Conservation (phyloP, 2,888 invertebrate genomes). For the Himalopsyche japonica region DNA sequence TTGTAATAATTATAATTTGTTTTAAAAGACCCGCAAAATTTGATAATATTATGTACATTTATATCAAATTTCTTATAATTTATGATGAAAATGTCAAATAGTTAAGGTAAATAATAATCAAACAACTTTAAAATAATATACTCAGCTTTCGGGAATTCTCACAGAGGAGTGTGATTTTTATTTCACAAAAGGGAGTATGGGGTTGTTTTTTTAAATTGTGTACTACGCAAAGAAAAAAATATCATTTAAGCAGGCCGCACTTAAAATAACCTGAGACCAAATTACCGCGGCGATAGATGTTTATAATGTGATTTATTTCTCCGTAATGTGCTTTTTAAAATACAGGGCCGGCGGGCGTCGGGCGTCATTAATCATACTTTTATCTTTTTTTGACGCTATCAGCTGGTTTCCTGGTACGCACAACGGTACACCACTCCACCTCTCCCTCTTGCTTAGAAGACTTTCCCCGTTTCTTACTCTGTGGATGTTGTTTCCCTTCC, state of each 20-base stretch:
- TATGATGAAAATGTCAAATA: too few species aligned
- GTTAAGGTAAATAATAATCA: too few species aligned
- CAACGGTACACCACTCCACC: not conserved
- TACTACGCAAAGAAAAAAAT: constrained; percentile 13
- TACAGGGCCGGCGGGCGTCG: constrained; percentile 22
- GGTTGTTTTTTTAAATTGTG: constrained; percentile 16
- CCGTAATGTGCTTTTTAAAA: constrained; percentile 40
- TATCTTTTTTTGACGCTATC: constrained; percentile 64
- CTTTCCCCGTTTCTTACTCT: not conserved
- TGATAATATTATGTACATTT: too few species aligned
- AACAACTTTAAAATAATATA: not conserved
- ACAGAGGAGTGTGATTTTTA: constrained; percentile 11
- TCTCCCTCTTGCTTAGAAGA: not conserved
- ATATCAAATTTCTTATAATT: too few species aligned
- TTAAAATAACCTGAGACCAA: constrained; percentile 36
- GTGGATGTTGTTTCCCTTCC: not conserved
- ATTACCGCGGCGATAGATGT: constrained; percentile 40
- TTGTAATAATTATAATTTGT: too few species aligned
- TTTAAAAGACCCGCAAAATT: too few species aligned
- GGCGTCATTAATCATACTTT: constrained; percentile 55
- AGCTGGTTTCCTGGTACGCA: constrained; percentile 46
- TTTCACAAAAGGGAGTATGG: not conserved
- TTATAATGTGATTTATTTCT: constrained; percentile 37
- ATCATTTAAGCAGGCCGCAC: constrained; percentile 25
- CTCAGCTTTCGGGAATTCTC: not conserved